Percentiles rank a stretch among this genome's conserved stretches.
Conservation (phyloP, 2,113 vertebrate species). For the Perca fluviatilis region DNA sequence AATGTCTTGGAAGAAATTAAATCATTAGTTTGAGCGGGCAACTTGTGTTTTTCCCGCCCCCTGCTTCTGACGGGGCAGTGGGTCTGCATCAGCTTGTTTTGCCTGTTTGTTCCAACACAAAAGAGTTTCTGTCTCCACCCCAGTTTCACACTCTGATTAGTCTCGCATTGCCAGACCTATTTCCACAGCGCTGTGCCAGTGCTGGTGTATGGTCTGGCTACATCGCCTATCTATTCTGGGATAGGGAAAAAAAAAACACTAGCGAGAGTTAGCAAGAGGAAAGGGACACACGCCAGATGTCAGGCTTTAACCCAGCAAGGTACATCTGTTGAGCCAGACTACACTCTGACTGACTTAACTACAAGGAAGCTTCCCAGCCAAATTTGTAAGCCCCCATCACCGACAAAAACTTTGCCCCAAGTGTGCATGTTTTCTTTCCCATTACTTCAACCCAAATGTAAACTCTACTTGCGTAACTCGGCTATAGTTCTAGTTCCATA, state of each 20-base stretch:
- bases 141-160: slow-evolving; percentile 21
- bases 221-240: no score
- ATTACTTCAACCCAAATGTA: slow-evolving; percentile 32
- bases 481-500: slow-evolving; percentile 25
- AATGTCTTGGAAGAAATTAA: not conserved
- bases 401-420: slow-evolving; percentile 17
- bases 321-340: no score
- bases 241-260: no score
- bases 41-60: not conserved
- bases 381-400: not conserved
- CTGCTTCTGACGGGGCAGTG: slow-evolving; percentile 9
- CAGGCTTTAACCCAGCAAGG: no score
- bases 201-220: no score
- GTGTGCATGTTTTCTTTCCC: slow-evolving; percentile 9
- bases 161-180: no score
- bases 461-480: slow-evolving; percentile 39
- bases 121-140: slow-evolving; percentile 65
- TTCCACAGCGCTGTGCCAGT: no score
- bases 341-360: slow-evolving; percentile 3
- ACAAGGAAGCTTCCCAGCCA: not conserved
- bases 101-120: slow-evolving; percentile 44
- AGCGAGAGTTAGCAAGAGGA: no score
- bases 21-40: not conserved
- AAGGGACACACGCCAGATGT: no score
- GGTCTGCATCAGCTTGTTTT: slow-evolving; percentile 58